Percentiles rank a stretch among this genome's conserved stretches.
Conservation (phyloP, 1,140 invertebrate genomes). For the Tachypleus tridentatus region DNA sequence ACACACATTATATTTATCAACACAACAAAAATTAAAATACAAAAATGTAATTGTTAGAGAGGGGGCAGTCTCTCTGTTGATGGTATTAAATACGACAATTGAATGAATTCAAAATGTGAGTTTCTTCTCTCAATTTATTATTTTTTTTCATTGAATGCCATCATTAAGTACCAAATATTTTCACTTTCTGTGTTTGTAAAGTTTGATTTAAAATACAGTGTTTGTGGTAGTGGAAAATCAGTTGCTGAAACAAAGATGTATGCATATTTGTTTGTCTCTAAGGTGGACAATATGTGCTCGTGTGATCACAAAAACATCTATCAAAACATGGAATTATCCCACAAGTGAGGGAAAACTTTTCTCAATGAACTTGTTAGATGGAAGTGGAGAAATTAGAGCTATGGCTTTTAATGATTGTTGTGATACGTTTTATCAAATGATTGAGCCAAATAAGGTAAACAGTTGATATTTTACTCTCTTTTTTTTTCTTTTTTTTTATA, state of each 20-base stretch:
- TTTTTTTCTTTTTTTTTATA: too few species aligned
- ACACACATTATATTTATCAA: too few species aligned
- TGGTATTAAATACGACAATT: too few species aligned
- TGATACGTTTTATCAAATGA: conserved; percentile 79
- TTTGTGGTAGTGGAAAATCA: conserved; percentile 62
- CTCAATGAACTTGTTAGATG: conserved; percentile 81
- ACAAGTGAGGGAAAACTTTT: conserved; percentile 88
- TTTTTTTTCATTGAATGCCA: too few species aligned
- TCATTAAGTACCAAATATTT: too few species aligned
- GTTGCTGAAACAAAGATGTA: conserved; percentile 73
- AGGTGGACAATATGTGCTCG: conserved; percentile 88
- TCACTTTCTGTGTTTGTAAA: neutral
- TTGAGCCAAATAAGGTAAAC: conserved; percentile 55
- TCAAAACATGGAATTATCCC: conserved; percentile 82
- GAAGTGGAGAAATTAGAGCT: conserved; percentile 83
- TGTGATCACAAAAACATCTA: conserved; percentile 65
- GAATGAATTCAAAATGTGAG: too few species aligned
- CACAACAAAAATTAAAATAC: too few species aligned
- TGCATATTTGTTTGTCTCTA: conserved; percentile 25
- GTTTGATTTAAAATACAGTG: conserved; percentile 31
- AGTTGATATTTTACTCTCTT: too few species aligned
- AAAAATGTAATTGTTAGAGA: too few species aligned
- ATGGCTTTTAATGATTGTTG: conserved; percentile 83
- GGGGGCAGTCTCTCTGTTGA: too few species aligned
- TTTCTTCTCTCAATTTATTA: too few species aligned